phyloP scores from a whole-genome alignment of 2,888 invertebrate genomes.

The Sesamia inferens region DNA sequence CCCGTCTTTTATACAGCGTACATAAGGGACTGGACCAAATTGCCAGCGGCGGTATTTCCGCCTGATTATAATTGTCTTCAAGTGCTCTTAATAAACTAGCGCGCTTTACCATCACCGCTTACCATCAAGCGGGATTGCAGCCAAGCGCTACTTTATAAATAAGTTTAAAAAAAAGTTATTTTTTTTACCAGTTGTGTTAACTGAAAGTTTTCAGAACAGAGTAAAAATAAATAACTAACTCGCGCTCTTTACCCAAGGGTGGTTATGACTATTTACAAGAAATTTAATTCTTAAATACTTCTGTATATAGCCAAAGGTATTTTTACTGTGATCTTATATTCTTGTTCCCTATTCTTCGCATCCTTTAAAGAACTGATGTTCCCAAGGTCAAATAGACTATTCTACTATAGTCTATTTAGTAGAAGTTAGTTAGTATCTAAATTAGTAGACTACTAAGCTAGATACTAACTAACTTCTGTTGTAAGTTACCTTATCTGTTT shows the following conservation, averaged over 20 bases:
- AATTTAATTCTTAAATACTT: background rate
- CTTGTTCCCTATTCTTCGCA: background rate
- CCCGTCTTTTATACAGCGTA: too few species aligned
- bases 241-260: background rate
- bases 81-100: too few species aligned
- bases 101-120: too few species aligned
- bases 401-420: too few species aligned
- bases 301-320: background rate
- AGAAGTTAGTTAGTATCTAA: too few species aligned
- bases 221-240: background rate
- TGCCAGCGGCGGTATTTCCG: too few species aligned
- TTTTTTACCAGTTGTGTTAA: background rate
- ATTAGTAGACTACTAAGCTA: too few species aligned
- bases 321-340: background rate
- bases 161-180: background rate
- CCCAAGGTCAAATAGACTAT: background rate
- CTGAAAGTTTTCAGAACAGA: background rate
- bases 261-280: background rate
- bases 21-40: too few species aligned
- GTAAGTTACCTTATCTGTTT: constrained; percentile 5
- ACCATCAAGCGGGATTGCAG: too few species aligned
- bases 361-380: background rate
- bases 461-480: background rate
- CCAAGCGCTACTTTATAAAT: too few species aligned
- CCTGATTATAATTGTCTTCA: too few species aligned